Base-by-base conservation (phyloP, 2,113 vertebrate species). In the Nettapus auritus region DNA sequence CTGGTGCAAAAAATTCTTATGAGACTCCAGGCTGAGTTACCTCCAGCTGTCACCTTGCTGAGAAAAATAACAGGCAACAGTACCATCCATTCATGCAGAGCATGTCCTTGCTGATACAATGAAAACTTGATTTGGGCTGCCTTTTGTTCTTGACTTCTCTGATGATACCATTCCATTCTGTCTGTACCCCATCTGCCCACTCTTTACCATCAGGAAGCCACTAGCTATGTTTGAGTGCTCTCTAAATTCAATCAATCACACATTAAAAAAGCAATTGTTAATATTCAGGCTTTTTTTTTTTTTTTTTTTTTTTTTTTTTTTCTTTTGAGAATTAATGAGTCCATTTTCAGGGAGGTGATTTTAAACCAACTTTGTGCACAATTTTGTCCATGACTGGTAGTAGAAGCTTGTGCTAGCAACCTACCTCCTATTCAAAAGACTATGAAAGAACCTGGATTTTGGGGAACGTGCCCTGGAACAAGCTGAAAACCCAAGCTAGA, bases 51-150 rank as follows among this genome's bases (percentile, higher is more conserved):
- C 26, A 15, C 6, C 56, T 44, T 31, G 52, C 62, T 3, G 12
- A 63, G 67, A 36, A 70, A 31, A 33, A 21, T 0, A 4, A 33
- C 1, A 25, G 48, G 48, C 48, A 50, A 64, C 29, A 28, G 48
- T 69, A 73, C 20, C 25, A 8, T 14, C 22, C 0, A 0, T 57
- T 63, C 67, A 48, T 75, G 66, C 50, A 74, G 15, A 59, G 31
- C 3, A 5, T 16, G 10, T 23, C 56, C 40, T 5, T 62, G 26
- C 21, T 53, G 59, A 6, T 38, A 21, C 0, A 0, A 15, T 13
- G 21, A n/a, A 68, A 68, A 73, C 11, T 33, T 64, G 11, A 20
- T 33, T 80, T 80, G 66, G 87, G 29, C 34, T 36, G 50, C 19
- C 14, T 81, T 89, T 73, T 44, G 48, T 64, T 77, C 42, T 29